These are phyloP conservation scores for Alviniconcha marisindica DNA, from an alignment of 1,140 invertebrate species.

Conservation along the genomic window DNA sequence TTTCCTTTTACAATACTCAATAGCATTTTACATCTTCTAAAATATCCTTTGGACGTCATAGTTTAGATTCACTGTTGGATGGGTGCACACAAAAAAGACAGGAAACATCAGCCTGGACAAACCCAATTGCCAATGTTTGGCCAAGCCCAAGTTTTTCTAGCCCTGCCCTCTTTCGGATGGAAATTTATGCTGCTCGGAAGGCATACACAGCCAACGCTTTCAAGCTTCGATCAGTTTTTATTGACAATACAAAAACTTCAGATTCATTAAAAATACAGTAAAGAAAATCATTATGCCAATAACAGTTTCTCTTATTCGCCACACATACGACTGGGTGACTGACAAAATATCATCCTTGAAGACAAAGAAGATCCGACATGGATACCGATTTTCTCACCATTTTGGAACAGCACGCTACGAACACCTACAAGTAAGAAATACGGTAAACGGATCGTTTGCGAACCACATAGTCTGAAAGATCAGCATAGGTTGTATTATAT, in stretches of 20 bases:
- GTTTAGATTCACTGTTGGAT: too few relatives aligned
- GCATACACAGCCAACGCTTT: background rate
- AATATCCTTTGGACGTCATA: too few relatives aligned
- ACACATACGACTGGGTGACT: too few relatives aligned
- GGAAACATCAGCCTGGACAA: background rate
- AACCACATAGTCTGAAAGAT: background rate
- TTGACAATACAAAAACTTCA: too few relatives aligned
- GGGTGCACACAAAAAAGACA: too few relatives aligned
- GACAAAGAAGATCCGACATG: conserved; percentile 8
- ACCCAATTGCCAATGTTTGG: background rate
- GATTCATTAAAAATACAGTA: too few relatives aligned
- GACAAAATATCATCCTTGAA: background rate
- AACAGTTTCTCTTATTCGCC: too few relatives aligned
- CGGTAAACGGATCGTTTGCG: background rate
- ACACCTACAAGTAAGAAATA: background rate
- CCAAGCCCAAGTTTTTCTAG: background rate
- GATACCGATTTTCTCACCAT: conserved; percentile 11
- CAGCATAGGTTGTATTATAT: background rate
- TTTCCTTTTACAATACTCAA: too few relatives aligned
- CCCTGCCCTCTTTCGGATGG: too few relatives aligned
- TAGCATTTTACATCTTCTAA: background rate
- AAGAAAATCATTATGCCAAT: too few relatives aligned
- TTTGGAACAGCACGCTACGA: background rate
- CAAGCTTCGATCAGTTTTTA: background rate
- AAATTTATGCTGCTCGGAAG: too few relatives aligned